Evolutionary conservation across 2,797 vertebrate genomes (phyloP).

Genomic region (Pteronotus mesoamericanus): DNA sequence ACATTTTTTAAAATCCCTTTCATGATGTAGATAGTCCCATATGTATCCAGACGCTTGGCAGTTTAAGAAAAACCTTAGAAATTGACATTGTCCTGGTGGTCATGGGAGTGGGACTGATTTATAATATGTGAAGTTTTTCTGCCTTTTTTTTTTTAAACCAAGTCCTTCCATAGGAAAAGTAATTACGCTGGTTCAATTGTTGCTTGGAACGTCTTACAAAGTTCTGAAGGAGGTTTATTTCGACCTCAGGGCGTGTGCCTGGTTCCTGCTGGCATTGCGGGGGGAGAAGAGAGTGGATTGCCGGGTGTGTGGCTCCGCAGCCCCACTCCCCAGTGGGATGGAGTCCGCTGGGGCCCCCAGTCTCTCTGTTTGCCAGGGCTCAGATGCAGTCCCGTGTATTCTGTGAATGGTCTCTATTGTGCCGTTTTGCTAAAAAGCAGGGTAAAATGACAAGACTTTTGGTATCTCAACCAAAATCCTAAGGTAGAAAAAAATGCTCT

Average conservation of each 20-base stretch:
- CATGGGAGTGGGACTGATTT: background rate
- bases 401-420: background rate
- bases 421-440: background rate
- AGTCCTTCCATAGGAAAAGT: background rate
- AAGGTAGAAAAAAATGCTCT: background rate
- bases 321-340: fast-evolving
- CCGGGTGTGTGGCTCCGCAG: fast-evolving
- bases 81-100: background rate
- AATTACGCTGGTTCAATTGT: background rate
- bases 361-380: no score
- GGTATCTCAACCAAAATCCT: background rate
- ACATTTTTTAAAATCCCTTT: background rate
- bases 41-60: background rate
- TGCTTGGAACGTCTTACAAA: background rate
- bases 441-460: background rate
- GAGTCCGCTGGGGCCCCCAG: no score
- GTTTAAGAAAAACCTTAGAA: background rate
- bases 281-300: background rate
- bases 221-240: background rate
- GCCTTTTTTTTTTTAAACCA: background rate
- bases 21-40: background rate
- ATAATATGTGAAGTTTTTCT: background rate
- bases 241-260: background rate
- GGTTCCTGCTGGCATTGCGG: background rate
- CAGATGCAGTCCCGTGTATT: background rate